phyloP scores from a whole-genome alignment of 2,113 vertebrate species.

The Pampusana beccarii region DNA sequence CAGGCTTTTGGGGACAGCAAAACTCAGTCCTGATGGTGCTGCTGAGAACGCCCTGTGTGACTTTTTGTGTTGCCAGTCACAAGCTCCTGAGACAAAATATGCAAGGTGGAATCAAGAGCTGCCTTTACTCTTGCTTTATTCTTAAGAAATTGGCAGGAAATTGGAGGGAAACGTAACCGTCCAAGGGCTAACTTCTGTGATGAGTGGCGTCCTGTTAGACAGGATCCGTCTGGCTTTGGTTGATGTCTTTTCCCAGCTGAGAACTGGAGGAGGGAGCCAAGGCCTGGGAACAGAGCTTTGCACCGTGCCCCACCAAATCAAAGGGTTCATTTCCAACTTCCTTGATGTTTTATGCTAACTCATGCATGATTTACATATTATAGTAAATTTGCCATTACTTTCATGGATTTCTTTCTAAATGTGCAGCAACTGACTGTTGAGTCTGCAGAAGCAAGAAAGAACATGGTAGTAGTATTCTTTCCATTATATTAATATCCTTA shows the following conservation, averaged over 20 bases:
- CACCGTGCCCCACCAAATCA: slow-evolving; percentile 5
- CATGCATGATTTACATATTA: background rate
- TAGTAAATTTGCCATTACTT: background rate
- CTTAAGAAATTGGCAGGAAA: slow-evolving; percentile 48
- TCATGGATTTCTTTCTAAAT: background rate
- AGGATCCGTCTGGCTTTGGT: background rate
- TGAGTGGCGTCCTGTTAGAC: slow-evolving; percentile 23
- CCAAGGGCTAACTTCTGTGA: background rate
- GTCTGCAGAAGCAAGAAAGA: background rate
- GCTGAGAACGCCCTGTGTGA: background rate
- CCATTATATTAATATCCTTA: background rate
- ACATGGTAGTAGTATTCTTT: background rate
- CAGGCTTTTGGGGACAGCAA: background rate
- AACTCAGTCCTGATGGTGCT: background rate
- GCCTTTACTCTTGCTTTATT: slow-evolving; percentile 1
- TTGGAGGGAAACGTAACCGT: slow-evolving; percentile 33
- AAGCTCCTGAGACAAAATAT: background rate
- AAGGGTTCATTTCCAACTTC: background rate
- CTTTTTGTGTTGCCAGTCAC: background rate
- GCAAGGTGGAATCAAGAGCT: background rate
- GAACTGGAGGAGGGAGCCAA: slow-evolving; percentile 4
- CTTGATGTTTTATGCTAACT: slow-evolving; percentile 34
- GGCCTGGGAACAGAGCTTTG: slow-evolving; percentile 25
- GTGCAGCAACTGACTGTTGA: background rate
- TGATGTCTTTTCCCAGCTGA: background rate